These are phyloP conservation scores for Novumbra hubbsi DNA, from an alignment of 2,797 vertebrate species.

Conservation along the genomic window DNA sequence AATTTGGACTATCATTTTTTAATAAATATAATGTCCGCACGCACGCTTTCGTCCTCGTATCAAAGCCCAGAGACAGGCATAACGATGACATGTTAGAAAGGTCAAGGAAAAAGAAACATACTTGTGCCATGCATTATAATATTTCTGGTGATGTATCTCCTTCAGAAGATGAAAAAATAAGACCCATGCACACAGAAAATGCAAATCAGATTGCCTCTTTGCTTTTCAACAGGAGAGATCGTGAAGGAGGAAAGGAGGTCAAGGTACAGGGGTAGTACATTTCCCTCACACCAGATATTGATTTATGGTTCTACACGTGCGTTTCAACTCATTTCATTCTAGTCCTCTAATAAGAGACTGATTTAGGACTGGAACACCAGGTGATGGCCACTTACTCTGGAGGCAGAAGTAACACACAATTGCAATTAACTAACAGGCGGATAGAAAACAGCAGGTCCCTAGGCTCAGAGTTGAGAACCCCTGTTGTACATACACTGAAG, in stretches of 20 bases:
- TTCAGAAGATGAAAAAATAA: slow-evolving; percentile 46
- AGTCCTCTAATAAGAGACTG: too few species aligned
- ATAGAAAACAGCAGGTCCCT: too few species aligned
- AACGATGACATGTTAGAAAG: slow-evolving; percentile 53
- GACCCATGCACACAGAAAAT: not conserved
- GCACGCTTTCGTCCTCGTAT: slow-evolving; percentile 64
- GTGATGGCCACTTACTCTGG: too few species aligned
- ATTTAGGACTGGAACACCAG: too few species aligned
- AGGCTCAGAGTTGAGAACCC: too few species aligned
- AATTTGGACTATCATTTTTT: slow-evolving; percentile 50
- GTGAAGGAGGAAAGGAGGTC: not conserved
- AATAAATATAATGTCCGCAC: slow-evolving; percentile 60
- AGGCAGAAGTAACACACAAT: too few species aligned
- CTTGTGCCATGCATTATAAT: slow-evolving; percentile 48
- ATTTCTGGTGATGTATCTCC: slow-evolving; percentile 39
- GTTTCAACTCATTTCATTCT: not conserved
- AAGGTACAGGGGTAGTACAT: not conserved
- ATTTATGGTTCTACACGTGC: not conserved
- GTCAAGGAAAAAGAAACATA: slow-evolving; percentile 39
- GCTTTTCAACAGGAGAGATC: not conserved
- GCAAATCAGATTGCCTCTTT: not conserved
- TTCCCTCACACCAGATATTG: not conserved
- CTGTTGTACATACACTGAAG: not conserved
- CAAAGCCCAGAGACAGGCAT: slow-evolving; percentile 66
- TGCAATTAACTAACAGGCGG: too few species aligned